phyloP scores from a whole-genome alignment of 2,888 invertebrate genomes.

The Kuschelorhynchus macadamiae region DNA sequence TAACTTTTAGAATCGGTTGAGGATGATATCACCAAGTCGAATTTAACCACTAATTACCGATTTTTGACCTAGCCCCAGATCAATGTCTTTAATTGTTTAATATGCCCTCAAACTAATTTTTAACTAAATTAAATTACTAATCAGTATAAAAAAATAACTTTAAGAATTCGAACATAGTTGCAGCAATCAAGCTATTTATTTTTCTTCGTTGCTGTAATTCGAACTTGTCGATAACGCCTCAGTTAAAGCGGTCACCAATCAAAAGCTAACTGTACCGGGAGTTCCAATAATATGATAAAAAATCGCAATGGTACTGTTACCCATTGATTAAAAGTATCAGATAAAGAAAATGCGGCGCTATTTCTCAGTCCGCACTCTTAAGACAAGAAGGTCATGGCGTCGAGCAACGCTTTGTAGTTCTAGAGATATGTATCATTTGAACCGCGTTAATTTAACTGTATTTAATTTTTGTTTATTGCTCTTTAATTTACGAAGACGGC shows the following conservation, averaged over 20 bases:
- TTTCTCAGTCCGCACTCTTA: slow-evolving; percentile 44
- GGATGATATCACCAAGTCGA: too few relatives aligned
- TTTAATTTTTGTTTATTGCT: slow-evolving; percentile 26
- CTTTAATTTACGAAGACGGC: slow-evolving; percentile 19
- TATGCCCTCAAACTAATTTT: too few relatives aligned
- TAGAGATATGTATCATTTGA: slow-evolving; percentile 42
- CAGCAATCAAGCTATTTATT: too few relatives aligned
- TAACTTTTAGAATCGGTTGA: too few relatives aligned
- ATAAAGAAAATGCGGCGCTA: slow-evolving; percentile 37
- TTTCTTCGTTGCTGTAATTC: too few relatives aligned
- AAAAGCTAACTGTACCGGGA: slow-evolving; percentile 26
- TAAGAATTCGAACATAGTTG: too few relatives aligned
- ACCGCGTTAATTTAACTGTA: slow-evolving; percentile 46
- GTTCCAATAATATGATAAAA: slow-evolving; percentile 40
- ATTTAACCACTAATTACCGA: too few relatives aligned
- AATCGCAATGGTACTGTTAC: slow-evolving; percentile 42
- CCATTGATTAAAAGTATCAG: slow-evolving; percentile 44
- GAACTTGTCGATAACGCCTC: too few relatives aligned
- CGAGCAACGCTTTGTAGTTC: slow-evolving; percentile 40
- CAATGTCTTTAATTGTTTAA: too few relatives aligned
- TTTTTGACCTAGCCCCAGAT: too few relatives aligned
- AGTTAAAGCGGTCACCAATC: slow-evolving; percentile 15
- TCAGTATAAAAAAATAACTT: too few relatives aligned
- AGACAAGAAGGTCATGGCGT: slow-evolving; percentile 44
- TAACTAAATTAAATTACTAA: too few relatives aligned